These are phyloP conservation scores for Crotophaga sulcirostris DNA, from an alignment of 2,113 vertebrate genomes.

Conservation along the genomic window DNA sequence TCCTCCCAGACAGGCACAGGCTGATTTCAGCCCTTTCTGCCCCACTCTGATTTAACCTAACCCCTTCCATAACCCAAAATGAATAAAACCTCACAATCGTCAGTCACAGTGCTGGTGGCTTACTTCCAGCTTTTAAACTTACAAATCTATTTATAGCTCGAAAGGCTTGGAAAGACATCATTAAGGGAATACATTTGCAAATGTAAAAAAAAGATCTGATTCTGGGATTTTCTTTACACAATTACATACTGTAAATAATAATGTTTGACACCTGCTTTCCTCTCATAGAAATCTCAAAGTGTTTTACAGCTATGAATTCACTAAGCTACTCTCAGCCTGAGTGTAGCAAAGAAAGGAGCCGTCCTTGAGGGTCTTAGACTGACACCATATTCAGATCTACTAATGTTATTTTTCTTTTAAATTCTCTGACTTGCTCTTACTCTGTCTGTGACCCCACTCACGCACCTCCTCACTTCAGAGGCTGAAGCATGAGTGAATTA, in stretches of 20 bases:
- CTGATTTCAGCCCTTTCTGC: not conserved
- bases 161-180: slow-evolving; percentile 11
- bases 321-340: not conserved
- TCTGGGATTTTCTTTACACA: not conserved
- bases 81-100: not conserved
- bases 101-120: not conserved
- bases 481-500: slow-evolving; percentile 22
- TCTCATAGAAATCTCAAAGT: not conserved
- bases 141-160: not conserved
- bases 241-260: slow-evolving; percentile 37
- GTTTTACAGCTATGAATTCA: not conserved
- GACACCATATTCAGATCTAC: not conserved
- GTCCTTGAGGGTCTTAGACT: not conserved
- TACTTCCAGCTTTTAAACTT: slow-evolving; percentile 31
- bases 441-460: not conserved
- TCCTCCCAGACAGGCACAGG: not conserved
- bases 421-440: not conserved
- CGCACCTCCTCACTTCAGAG: not conserved
- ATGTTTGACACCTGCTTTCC: slow-evolving; percentile 36
- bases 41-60: not conserved
- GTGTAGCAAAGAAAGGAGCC: not conserved
- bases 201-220: slow-evolving; percentile 15
- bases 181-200: not conserved
- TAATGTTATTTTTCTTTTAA: not conserved
- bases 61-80: not conserved